Conservation (phyloP, 2,113 vertebrate species). For the Sarotherodon lohbergeri region DNA sequence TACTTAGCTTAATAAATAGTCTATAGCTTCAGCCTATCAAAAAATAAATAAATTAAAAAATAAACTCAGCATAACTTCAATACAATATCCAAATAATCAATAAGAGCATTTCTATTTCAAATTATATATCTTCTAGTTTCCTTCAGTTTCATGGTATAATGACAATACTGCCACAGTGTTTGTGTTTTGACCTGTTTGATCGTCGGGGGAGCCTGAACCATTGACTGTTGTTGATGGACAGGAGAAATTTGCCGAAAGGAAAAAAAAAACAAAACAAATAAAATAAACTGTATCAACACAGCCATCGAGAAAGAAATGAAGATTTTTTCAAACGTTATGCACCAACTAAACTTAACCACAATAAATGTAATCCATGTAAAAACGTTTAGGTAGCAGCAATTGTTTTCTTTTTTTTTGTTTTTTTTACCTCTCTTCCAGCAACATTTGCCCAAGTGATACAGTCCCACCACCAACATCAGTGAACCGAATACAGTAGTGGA, state of each 20-base stretch:
- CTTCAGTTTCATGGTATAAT: not conserved
- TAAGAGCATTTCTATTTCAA: not conserved
- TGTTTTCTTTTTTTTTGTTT: not conserved
- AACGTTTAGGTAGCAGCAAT: not conserved
- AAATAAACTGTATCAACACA: not conserved
- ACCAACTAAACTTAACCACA: rapidly evolving
- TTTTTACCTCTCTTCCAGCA: not conserved
- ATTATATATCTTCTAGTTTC: not conserved
- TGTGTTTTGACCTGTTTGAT: not conserved
- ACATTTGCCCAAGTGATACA: not conserved
- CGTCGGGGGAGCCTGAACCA: rapidly evolving
- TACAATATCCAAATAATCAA: not conserved
- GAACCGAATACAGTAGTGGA: rapidly evolving
- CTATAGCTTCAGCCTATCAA: not conserved
- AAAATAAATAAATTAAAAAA: rapidly evolving
- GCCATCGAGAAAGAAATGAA: not conserved
- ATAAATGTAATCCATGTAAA: not conserved
- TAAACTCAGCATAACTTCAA: not conserved
- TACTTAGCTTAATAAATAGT: not conserved
- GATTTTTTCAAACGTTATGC: not conserved
- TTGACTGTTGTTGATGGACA: not conserved
- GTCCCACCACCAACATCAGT: not conserved
- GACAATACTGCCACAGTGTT: not conserved
- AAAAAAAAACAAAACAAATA: not conserved
- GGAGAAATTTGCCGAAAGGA: rapidly evolving